A percentile compares a stretch with the other conserved stretches of the same genome.
Conservation (phyloP, 1,140 invertebrate genomes). For the Drosophila erecta region DNA sequence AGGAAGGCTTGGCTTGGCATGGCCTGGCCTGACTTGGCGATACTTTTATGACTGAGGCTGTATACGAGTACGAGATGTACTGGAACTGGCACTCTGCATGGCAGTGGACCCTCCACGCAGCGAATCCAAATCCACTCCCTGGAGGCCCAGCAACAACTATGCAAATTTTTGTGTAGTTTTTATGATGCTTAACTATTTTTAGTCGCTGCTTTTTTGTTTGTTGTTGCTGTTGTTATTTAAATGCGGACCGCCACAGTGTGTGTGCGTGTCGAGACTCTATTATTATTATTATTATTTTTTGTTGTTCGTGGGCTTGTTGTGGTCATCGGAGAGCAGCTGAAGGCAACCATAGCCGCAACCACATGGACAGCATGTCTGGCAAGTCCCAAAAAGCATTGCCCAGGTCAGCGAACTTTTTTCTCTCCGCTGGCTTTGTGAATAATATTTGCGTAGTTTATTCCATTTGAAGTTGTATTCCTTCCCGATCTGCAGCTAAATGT, state of each 20-base stretch:
- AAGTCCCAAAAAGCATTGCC: slow-evolving; percentile 73
- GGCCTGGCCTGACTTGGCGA: slow-evolving; percentile 26
- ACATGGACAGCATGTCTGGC: slow-evolving; percentile 68
- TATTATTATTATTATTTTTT: slow-evolving; percentile 45
- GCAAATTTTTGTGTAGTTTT: slow-evolving; percentile 68
- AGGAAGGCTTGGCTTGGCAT: slow-evolving; percentile 42
- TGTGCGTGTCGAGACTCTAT: slow-evolving; percentile 61
- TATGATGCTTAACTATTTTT: slow-evolving; percentile 82
- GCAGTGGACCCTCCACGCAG: slow-evolving; percentile 34
- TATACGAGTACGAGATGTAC: slow-evolving; percentile 27
- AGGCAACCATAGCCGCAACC: slow-evolving; percentile 27
- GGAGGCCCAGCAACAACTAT: slow-evolving; percentile 62
- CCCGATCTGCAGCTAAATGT: slow-evolving; percentile 60
- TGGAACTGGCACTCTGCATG: not conserved
- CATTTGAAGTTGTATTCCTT: slow-evolving; percentile 45
- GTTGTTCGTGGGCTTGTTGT: slow-evolving; percentile 50
- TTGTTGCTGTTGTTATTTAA: slow-evolving; percentile 72
- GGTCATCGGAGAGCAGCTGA: slow-evolving; percentile 56
- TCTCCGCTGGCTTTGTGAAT: slow-evolving; percentile 48
- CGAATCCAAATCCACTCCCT: slow-evolving; percentile 50
- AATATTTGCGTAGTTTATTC: slow-evolving; percentile 57
- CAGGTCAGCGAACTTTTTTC: slow-evolving; percentile 73
- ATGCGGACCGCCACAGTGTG: slow-evolving; percentile 40
- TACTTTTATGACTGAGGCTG: slow-evolving; percentile 72
- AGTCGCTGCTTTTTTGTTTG: slow-evolving; percentile 57